Percentiles rank a stretch among this genome's conserved stretches.
These are phyloP conservation scores for Enhydra lutris DNA, from an alignment of 2,113 vertebrate species.

Conservation along the genomic window DNA sequence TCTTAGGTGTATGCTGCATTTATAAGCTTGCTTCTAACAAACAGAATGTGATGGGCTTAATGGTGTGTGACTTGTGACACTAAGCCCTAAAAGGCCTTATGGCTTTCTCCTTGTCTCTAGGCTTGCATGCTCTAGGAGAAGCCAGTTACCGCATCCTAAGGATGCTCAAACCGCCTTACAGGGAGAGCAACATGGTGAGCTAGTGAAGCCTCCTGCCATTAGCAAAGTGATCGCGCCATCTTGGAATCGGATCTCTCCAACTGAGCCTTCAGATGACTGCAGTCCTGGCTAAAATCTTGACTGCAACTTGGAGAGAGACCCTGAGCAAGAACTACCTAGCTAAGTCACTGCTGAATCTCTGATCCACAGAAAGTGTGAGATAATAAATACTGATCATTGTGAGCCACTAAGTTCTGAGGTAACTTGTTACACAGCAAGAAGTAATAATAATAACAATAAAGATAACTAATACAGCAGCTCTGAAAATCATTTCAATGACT, in stretches of 20 bases:
- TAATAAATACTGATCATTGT: not conserved
- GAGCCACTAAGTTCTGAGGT: not conserved
- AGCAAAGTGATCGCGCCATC: not conserved
- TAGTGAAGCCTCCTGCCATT: not conserved
- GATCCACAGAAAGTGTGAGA: not conserved
- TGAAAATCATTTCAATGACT: not conserved
- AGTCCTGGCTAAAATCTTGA: not conserved
- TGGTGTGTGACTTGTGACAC: not conserved
- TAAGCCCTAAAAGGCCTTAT: not conserved
- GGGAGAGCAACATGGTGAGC: not conserved
- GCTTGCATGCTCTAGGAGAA: not conserved
- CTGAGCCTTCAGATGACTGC: not conserved
- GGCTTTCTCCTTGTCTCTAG: not conserved
- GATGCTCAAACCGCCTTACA: not conserved
- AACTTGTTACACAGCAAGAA: not conserved
- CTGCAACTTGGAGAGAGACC: not conserved
- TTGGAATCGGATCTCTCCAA: not conserved
- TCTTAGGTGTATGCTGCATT: not conserved
- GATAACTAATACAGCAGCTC: not conserved
- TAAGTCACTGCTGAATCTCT: not conserved
- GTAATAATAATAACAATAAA: not conserved
- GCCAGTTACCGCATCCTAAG: not conserved
- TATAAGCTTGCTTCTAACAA: not conserved
- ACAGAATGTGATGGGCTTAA: not conserved
- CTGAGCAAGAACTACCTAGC: not conserved